Base-by-base conservation (phyloP, 2,888 invertebrate species). In the Platerodrilus igneus region DNA sequence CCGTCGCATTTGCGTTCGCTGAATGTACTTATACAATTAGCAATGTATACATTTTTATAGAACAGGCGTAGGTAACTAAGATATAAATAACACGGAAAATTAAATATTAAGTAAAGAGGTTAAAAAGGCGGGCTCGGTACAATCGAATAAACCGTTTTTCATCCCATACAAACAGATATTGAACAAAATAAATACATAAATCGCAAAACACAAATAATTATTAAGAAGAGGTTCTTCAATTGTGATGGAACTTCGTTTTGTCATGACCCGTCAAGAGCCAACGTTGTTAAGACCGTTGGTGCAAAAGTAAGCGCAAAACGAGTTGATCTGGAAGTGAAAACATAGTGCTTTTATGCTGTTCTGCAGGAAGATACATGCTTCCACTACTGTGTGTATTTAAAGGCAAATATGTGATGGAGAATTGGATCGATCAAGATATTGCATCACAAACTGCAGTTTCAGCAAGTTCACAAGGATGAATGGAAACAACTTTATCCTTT, bases 401-500 rank as follows among this genome's bases (percentile, higher is more conserved):
- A 21, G 11, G 31, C 5, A 31, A 21, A 31, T 31, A 20, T 15
- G 13, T 21, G 4, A 31, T 31, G 40, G 38, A 47, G 22, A 37
- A 36, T 17, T 48, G 47, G 42, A 33, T 45, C 11, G 10, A 40
- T 28, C 8, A 44, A 27, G 51, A 33, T 0, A 55, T 36, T 37
- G n/a, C n/a, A n/a, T 49, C 47, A 21, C 41, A 45, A 4, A 58
- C 54, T 4, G 27, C 43, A 3, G 56, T 55, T 31, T 52, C 57
- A 3, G 53, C 55, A 3, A 57, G 53, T 3, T 38, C 33, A 20
- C 60, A 61, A 40, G 59, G 57, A 2, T 61, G 59, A 59, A 62
- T 63, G 53, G 56, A 63, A 25, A 45, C 51, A 2, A 45, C 50
- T 0, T 41, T 59, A 4, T 58, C 52, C 37, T 29, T 14, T 10